Percentiles rank a stretch among this genome's conserved stretches.
These are phyloP conservation scores for Ectropis grisescens DNA, from an alignment of 1,140 invertebrate genomes.

Conservation along the genomic window DNA sequence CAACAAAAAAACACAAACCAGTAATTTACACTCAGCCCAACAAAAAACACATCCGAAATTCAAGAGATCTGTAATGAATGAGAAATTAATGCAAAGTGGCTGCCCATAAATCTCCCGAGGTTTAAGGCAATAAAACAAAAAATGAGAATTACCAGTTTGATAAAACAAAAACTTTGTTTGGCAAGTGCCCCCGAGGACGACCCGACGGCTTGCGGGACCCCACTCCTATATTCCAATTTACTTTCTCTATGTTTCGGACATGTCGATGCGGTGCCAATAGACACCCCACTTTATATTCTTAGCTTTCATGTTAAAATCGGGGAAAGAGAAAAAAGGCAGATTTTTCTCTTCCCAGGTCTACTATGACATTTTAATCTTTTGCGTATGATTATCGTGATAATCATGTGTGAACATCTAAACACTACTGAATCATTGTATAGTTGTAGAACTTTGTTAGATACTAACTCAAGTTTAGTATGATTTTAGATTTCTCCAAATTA, in stretches of 20 bases:
- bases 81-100: slow-evolving; percentile 61
- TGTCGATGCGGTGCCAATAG: slow-evolving; percentile 22
- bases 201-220: slow-evolving; percentile 9
- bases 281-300: no score
- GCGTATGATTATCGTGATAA: no score
- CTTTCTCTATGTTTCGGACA: slow-evolving; percentile 28
- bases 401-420: no score
- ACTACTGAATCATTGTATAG: no score
- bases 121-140: slow-evolving; percentile 59
- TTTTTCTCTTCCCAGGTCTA: no score
- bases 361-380: no score
- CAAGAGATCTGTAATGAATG: slow-evolving; percentile 55
- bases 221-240: slow-evolving; percentile 19
- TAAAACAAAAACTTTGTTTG: slow-evolving; percentile 61
- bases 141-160: slow-evolving; percentile 56
- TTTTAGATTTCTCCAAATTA: no score
- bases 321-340: no score
- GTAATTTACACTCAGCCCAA: slow-evolving; percentile 24
- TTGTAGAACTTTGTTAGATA: no score
- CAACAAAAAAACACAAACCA: slow-evolving; percentile 16
- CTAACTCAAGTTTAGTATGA: no score
- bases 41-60: slow-evolving; percentile 26
- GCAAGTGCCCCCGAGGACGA: slow-evolving; percentile 36
- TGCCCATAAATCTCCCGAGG: slow-evolving; percentile 48
- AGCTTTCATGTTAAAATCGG: no score